Evolutionary conservation across 2,113 vertebrate genomes (phyloP).

Genomic region (Dolichotis patagonum): DNA sequence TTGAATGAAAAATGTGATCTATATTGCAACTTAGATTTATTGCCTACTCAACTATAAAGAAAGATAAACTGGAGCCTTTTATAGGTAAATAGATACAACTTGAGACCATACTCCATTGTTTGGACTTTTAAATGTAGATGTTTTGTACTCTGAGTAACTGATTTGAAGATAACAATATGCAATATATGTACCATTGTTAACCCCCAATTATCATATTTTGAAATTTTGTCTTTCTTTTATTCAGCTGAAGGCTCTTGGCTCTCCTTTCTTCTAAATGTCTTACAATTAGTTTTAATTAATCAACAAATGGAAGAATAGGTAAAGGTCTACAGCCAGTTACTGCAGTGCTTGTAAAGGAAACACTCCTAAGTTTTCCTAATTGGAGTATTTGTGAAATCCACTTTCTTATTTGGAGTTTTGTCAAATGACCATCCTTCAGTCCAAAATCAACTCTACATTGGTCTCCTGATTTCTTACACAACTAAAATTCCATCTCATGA

Average conservation of each 20-base stretch:
- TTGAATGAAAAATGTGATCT: slow-evolving; percentile 14
- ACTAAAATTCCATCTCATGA: background rate
- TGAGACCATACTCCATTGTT: no score
- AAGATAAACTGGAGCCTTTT: no score
- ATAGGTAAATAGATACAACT: no score
- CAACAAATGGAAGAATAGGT: background rate
- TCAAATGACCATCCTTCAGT: background rate
- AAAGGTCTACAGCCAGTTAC: background rate
- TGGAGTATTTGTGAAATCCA: background rate
- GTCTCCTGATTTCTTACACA: background rate
- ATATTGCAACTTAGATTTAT: background rate
- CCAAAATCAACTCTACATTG: background rate
- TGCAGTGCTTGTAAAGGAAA: background rate
- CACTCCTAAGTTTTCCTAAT: background rate
- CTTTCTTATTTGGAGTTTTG: background rate
- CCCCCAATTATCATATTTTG: no score
- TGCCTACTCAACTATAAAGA: background rate
- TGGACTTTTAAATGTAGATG: no score
- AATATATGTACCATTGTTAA: no score
- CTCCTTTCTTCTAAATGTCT: background rate
- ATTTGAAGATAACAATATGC: no score
- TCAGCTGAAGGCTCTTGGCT: background rate
- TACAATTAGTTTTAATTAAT: background rate
- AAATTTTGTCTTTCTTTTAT: background rate
- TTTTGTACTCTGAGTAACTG: no score